Base-by-base conservation (phyloP, 2,113 vertebrate genomes). In the Archocentrus centrarchus region DNA sequence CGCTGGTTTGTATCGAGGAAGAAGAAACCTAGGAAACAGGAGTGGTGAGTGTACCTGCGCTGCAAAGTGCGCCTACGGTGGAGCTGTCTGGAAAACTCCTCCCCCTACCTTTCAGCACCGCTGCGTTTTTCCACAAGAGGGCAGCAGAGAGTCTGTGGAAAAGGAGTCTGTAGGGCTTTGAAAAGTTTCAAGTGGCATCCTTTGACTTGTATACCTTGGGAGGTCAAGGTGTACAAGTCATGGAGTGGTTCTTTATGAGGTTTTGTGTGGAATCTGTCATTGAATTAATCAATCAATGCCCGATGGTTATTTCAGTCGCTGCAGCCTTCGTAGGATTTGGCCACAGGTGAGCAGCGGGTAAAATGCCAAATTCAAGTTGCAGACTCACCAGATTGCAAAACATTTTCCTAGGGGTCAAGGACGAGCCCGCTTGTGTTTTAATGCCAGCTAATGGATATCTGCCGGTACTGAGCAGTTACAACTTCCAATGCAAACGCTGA, bases 81-180 rank as follows among this genome's bases (percentile, higher is more conserved):
- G 13, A 2, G 22, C 41, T 0, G 17, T 3, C 15, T 35, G 37
- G 32, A 24, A 39, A 73, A 41, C 88, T 17, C 62, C 79, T 57
- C 60, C 83, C 77, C 13, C 10, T 14, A 15, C 3, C 1, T 50
- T 7, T 37, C 2, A 11, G 73, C n/a, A 68, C 55, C 66, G 32
- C 76, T 24, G 1, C 8, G 6, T 76, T 35, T 2, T 2, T 55
- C 88, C 93, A 89, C 92, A 22, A 85, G 92, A 90, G 90, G 91
- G 37, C 89, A 91, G 92, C 88, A 92, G 62, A 92, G 66, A 82
- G 18, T n/a, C 30, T 50, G 44, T 77, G 77, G 24, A 10, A 22
- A 22, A n/a, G 1, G 1, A 15, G 2, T 55, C 35, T 18, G 13
- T 27, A 30, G 27, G 0, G 70, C 59, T 24, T 18, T 15, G 41